Evolutionary conservation across 2,888 invertebrate species (phyloP), one percentile per base, ranked within the genome.

Genomic region (Aphrophora alni): DNA sequence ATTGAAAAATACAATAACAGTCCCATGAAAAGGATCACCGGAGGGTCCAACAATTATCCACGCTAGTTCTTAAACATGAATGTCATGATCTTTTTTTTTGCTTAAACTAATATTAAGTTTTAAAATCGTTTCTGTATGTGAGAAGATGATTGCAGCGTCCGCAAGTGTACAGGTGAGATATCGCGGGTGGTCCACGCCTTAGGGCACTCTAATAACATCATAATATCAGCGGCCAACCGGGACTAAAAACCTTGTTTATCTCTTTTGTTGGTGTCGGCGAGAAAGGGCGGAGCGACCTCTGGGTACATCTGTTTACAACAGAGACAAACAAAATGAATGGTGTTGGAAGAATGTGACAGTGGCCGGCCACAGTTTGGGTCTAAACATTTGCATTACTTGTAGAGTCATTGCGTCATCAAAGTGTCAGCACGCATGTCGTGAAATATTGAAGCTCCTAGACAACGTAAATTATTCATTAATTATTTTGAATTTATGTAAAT

Each of bases 171-270:
- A 21, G 59, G 59, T 59, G 59, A 59, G 59, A 59, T 59, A n/a
- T 59, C 59, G 77, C 70, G 69, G 77, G 77, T 77, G 77, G 77
- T 77, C 77, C 24, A 10, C 38, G 28, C 77, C 77, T 70, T 38
- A 21, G 69, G 77, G 75, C 70, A 10, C 27, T 70, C 77, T 70
- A 77, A 77, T 77, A 77, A 69, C 77, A 77, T 77, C 68, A 77
- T 77, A 77, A 77, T 77, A 77, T 77, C 77, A 70, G 77, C 77
- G 77, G 77, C 77, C 73, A 73, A 73, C 33, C 73, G 73, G 73
- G 73, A 77, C 77, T 77, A 77, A 77, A 73, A 77, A 69, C 77
- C 77, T 77, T 77, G 77, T 77, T 77, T 77, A 77, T 77, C 28
- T 38, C 77, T 70, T 76, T 77, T 77, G 77, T 77, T 69, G 38